These are phyloP conservation scores for Synaphobranchus kaupii DNA, from an alignment of 2,797 vertebrate genomes.

Conservation along the genomic window DNA sequence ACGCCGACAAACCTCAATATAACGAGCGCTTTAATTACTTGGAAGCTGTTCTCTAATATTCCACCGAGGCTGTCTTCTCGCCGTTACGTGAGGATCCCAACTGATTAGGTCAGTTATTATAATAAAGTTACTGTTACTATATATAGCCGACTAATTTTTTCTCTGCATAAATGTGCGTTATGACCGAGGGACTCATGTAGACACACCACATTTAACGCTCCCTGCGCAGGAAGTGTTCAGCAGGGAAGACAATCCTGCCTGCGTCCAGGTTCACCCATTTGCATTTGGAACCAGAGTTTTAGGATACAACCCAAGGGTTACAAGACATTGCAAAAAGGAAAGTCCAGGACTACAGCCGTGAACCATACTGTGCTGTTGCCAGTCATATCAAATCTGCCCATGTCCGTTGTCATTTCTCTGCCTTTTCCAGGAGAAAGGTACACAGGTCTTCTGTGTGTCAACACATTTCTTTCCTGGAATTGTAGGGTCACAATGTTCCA, in stretches of 20 bases:
- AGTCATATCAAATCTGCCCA: neutral
- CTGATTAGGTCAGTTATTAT: neutral
- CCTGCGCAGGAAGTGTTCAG: neutral
- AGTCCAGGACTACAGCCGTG: neutral
- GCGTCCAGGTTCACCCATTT: neutral
- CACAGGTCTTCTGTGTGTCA: neutral
- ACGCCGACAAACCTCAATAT: neutral
- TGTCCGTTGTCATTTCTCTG: neutral
- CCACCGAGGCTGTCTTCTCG: neutral
- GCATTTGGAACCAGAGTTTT: neutral
- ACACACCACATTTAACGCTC: neutral
- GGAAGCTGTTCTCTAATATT: neutral
- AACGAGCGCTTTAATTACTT: neutral
- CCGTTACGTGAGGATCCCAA: neutral
- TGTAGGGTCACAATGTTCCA: constrained; percentile 9
- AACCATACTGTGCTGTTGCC: neutral
- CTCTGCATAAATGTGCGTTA: no score
- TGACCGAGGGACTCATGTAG: neutral
- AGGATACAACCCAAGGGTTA: neutral
- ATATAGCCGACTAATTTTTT: no score
- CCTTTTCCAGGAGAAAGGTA: constrained; percentile 21
- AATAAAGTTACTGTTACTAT: no score
- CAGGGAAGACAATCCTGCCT: neutral
- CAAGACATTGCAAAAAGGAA: neutral
- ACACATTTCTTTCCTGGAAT: constrained; percentile 17